phyloP scores from a whole-genome alignment of 2,888 invertebrate genomes.

The Metopia argyrocephala region DNA sequence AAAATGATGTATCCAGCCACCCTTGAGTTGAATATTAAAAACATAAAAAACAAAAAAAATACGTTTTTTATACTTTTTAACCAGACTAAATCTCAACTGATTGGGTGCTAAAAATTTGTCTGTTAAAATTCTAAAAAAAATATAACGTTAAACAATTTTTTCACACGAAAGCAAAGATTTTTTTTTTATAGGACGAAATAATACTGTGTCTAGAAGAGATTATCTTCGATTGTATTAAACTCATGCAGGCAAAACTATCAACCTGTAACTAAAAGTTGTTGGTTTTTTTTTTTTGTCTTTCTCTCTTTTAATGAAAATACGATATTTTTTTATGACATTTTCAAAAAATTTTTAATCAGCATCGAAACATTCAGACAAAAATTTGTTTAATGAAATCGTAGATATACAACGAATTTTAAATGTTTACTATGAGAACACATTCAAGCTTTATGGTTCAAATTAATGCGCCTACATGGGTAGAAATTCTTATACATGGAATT shows the following conservation, averaged over 20 bases:
- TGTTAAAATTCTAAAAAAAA: slow-evolving; percentile 16
- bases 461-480: too few species aligned
- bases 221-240: slow-evolving; percentile 11
- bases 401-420: too few species aligned
- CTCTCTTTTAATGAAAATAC: slow-evolving; percentile 4
- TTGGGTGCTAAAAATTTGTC: slow-evolving; percentile 26
- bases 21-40: slow-evolving; percentile 53
- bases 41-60: too few species aligned
- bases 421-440: too few species aligned
- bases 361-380: neutral
- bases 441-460: too few species aligned
- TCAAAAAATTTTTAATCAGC: neutral
- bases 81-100: slow-evolving; percentile 35
- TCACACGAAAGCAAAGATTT: slow-evolving; percentile 49
- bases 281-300: neutral
- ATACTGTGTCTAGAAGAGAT: slow-evolving; percentile 31
- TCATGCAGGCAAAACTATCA: slow-evolving; percentile 17
- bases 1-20: slow-evolving; percentile 55
- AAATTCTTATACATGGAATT: too few species aligned
- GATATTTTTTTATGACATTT: slow-evolving; percentile 19
- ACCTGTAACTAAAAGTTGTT: slow-evolving; percentile 30
- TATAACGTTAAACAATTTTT: slow-evolving; percentile 30
- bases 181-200: neutral
- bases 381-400: neutral
- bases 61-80: slow-evolving; percentile 31